Evolutionary conservation across 2,113 vertebrate genomes (phyloP).

Genomic region (Brachyhypopomus gauderio): DNA sequence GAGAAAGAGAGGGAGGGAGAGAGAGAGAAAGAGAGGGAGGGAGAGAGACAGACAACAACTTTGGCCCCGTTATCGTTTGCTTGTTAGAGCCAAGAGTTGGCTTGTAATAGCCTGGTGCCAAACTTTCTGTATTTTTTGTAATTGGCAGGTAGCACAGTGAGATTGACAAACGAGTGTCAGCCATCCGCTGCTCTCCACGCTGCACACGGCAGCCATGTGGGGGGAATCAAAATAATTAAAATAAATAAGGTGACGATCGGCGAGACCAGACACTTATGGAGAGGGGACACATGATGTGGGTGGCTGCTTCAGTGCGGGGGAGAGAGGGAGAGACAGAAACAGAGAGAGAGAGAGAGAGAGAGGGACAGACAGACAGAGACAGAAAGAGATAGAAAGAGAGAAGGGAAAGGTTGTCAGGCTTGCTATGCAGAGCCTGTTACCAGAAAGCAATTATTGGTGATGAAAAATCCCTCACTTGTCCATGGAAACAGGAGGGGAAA

Average conservation of each 20-base stretch:
- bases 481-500: neutral
- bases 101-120: slow-evolving; percentile 71
- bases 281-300: neutral
- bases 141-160: slow-evolving; percentile 72
- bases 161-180: slow-evolving; percentile 79
- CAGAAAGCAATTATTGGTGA: slow-evolving; percentile 65
- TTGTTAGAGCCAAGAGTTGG: slow-evolving; percentile 64
- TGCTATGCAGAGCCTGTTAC: slow-evolving; percentile 64
- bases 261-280: slow-evolving; percentile 60
- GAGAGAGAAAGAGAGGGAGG: slow-evolving; percentile 24
- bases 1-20: slow-evolving; percentile 40
- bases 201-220: slow-evolving; percentile 64
- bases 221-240: slow-evolving; percentile 78
- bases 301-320: neutral
- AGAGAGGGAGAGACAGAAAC: neutral
- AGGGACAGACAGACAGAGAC: neutral
- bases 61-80: slow-evolving; percentile 63
- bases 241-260: slow-evolving; percentile 76
- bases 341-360: slow-evolving; percentile 28
- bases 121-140: slow-evolving; percentile 68
- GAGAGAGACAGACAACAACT: slow-evolving; percentile 49
- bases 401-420: slow-evolving; percentile 47
- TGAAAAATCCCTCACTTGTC: slow-evolving; percentile 58
- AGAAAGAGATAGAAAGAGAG: slow-evolving; percentile 18
- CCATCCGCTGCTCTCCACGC: slow-evolving; percentile 66